Conservation (phyloP, 2,113 vertebrate species). For the Carollia perspicillata region DNA sequence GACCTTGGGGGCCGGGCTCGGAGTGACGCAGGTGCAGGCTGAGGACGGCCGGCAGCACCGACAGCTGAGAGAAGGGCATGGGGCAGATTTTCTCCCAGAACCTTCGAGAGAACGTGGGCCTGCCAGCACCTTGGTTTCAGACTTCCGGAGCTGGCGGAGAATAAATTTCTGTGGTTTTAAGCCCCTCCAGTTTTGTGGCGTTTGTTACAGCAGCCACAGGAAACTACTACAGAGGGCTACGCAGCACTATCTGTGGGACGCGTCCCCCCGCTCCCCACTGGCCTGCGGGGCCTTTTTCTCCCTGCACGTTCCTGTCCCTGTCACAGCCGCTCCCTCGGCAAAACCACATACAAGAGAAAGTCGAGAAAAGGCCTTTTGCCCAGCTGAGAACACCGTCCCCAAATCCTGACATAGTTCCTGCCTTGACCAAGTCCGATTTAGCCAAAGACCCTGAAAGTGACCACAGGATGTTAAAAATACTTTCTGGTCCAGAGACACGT, state of each 20-base stretch:
- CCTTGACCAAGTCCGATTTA: neutral
- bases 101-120: neutral
- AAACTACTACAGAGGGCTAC: neutral
- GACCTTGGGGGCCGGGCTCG: neutral
- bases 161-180: neutral
- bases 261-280: neutral
- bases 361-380: neutral
- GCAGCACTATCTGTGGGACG: accelerated
- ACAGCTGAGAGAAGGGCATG: neutral
- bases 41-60: neutral
- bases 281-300: neutral
- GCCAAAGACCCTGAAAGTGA: neutral
- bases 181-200: neutral
- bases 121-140: neutral
- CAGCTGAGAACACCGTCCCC: neutral
- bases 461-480: neutral
- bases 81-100: neutral
- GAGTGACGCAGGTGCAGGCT: neutral
- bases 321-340: neutral
- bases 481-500: neutral
- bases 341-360: neutral
- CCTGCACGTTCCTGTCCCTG: accelerated
- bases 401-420: neutral
- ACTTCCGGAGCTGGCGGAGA: neutral
- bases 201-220: neutral